A percentile compares a stretch with the other conserved stretches of the same genome.
Evolutionary conservation across 1,140 invertebrate genomes (phyloP).

Genomic region (Ceratosolen solmsi): DNA sequence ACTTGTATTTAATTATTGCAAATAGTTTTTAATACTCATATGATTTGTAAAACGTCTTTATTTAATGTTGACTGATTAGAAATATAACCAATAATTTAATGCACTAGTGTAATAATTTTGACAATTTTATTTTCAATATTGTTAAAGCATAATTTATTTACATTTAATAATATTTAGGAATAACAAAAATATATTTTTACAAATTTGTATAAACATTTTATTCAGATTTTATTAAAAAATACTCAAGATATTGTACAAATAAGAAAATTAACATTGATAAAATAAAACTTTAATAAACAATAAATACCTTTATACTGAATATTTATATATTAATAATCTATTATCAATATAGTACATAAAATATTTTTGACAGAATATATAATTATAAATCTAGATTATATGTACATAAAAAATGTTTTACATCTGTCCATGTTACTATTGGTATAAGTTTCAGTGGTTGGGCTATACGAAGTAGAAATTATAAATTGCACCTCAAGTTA

Average conservation of each 20-base stretch:
- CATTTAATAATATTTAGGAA: background rate
- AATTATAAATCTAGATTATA: conserved; percentile 37
- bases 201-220: conserved; percentile 4
- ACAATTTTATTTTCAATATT: background rate
- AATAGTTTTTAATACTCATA: conserved; percentile 17
- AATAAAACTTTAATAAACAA: conserved; percentile 50
- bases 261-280: conserved; percentile 35
- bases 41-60: conserved; percentile 4
- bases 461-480: conserved; percentile 34
- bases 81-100: conserved; percentile 21
- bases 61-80: conserved; percentile 35
- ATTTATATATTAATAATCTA: conserved; percentile 44
- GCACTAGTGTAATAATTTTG: background rate
- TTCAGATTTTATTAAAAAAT: background rate
- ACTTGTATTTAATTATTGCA: background rate
- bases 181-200: conserved; percentile 42
- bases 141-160: too few species aligned
- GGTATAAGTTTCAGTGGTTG: conserved; percentile 18
- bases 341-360: conserved; percentile 47
- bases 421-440: conserved; percentile 22
- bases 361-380: conserved; percentile 50
- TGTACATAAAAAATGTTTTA: conserved; percentile 49
- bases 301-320: conserved; percentile 44
- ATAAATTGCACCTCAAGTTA: conserved; percentile 36
- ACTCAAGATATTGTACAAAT: background rate